Conservation (phyloP, 2,888 invertebrate species). For the Geophilus truncorum region DNA sequence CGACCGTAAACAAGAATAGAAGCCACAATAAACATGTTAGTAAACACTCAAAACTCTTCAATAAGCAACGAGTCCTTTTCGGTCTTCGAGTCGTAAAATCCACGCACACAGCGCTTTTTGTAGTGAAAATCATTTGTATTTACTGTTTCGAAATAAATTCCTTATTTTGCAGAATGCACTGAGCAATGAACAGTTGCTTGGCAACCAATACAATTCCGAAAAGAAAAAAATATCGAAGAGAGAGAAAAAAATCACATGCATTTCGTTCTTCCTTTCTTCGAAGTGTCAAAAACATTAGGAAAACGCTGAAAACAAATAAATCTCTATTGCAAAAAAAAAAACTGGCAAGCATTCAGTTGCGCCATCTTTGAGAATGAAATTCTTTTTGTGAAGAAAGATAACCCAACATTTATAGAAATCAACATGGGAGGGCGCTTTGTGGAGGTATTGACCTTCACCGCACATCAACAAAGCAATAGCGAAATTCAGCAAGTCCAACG, state of each 20-base stretch:
- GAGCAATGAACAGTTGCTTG: not conserved
- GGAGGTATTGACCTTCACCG: not conserved
- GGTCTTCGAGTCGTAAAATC: too few relatives aligned
- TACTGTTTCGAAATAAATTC: not conserved
- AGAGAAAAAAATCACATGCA: not conserved
- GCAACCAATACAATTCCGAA: not conserved
- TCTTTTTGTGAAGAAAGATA: not conserved
- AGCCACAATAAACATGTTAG: not conserved
- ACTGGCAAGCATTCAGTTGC: not conserved
- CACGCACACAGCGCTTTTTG: not conserved
- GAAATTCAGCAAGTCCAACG: not conserved
- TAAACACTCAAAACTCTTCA: too few relatives aligned
- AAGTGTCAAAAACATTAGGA: not conserved
- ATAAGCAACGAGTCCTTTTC: too few relatives aligned
- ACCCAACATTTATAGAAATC: not conserved
- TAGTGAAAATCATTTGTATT: not conserved
- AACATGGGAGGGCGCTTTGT: not conserved
- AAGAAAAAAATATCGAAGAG: not conserved
- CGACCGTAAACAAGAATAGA: not conserved
- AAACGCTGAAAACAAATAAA: not conserved
- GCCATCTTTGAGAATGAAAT: slow-evolving; percentile 11
- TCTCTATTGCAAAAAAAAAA: not conserved
- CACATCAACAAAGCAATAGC: not conserved
- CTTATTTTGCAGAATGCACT: not conserved
- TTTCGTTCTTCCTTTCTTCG: not conserved